These are phyloP conservation scores for Vidua chalybeata DNA, from an alignment of 2,113 vertebrate genomes.

Conservation along the genomic window DNA sequence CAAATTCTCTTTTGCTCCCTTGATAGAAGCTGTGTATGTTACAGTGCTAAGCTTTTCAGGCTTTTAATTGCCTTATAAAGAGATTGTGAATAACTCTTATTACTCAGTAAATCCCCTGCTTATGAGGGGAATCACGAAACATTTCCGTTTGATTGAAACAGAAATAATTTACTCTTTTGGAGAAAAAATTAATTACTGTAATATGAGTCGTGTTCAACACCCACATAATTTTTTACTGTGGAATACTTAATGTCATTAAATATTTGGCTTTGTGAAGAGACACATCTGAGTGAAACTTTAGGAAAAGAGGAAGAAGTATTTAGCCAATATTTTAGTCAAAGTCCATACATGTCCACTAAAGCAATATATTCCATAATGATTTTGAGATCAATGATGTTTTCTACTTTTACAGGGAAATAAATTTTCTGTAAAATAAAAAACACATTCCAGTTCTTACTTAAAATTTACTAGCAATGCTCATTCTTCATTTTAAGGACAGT, in stretches of 20 bases:
- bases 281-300: background rate
- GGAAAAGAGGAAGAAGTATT: background rate
- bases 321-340: background rate
- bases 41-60: background rate
- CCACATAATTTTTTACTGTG: background rate
- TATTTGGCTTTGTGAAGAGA: background rate
- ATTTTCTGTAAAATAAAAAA: background rate
- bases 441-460: background rate
- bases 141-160: background rate
- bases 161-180: background rate
- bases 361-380: background rate
- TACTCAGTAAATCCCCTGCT: constrained; percentile 12
- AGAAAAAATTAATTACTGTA: background rate
- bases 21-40: background rate
- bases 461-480: background rate
- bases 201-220: background rate
- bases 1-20: background rate
- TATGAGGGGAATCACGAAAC: background rate
- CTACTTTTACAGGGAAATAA: background rate
- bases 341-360: background rate
- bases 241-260: background rate
- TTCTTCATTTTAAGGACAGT: background rate
- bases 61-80: background rate
- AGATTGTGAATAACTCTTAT: background rate
- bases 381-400: background rate